Conservation (phyloP, 2,797 vertebrate genomes). For the Pelobates cultripes region DNA sequence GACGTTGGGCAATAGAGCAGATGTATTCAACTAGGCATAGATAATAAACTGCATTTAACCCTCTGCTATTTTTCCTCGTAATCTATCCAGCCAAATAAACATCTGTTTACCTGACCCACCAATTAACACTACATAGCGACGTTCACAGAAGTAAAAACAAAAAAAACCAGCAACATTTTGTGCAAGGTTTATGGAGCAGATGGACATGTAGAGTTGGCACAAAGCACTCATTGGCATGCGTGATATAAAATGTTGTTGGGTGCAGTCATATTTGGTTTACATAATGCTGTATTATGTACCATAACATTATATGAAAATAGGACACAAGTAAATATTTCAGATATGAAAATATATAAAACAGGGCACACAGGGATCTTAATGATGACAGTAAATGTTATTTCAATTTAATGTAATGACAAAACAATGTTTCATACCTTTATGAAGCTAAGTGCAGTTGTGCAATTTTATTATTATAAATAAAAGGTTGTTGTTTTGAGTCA, state of each 20-base stretch:
- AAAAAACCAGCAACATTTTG: constrained; percentile 12
- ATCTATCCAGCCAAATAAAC: constrained; percentile 49
- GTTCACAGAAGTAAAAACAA: constrained; percentile 4
- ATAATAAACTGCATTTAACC: constrained; percentile 50
- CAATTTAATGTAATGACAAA: too few species aligned
- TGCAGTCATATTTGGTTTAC: constrained; percentile 2
- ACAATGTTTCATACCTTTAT: too few species aligned
- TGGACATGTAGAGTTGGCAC: constrained; percentile 37
- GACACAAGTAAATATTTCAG: too few species aligned
- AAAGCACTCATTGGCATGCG: constrained; percentile 12
- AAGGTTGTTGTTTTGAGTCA: too few species aligned
- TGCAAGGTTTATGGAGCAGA: constrained; percentile 30
- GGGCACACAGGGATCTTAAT: too few species aligned
- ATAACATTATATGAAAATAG: neutral
- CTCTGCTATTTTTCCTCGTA: constrained; percentile 39
- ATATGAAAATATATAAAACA: too few species aligned
- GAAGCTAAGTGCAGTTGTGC: too few species aligned
- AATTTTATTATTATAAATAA: too few species aligned
- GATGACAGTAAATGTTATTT: too few species aligned
- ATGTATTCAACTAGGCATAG: constrained; percentile 21
- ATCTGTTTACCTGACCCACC: constrained; percentile 51
- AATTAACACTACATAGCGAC: constrained; percentile 38
- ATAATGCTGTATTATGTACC: neutral
- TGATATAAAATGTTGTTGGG: constrained; percentile 15
- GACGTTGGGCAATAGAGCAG: constrained; percentile 24